Percentiles rank a stretch among this genome's conserved stretches.
These are phyloP conservation scores for Lepidonotus clava DNA, from an alignment of 2,888 invertebrate species.

Conservation along the genomic window DNA sequence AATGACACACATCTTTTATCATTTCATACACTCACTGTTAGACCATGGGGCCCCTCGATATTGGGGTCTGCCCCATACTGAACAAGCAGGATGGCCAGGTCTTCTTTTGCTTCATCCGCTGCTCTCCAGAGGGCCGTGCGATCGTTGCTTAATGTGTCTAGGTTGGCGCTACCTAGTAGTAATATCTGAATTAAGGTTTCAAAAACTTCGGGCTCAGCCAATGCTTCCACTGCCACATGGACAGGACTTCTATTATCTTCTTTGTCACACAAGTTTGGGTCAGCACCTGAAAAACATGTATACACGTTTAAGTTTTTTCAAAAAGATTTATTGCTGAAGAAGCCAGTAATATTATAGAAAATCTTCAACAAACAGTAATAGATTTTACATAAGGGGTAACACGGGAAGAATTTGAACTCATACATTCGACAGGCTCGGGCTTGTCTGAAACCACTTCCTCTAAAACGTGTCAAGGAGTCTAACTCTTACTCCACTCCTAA, in stretches of 20 bases:
- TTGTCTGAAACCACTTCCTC: too few species aligned
- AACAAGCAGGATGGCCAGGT: constrained; percentile 64
- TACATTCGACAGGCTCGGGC: too few species aligned
- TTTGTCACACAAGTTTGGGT: neutral
- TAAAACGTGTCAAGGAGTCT: too few species aligned
- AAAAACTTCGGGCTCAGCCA: neutral
- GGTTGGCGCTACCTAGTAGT: neutral
- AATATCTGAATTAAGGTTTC: neutral
- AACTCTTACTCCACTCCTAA: too few species aligned
- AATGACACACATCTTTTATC: neutral
- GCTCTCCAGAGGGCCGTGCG: constrained; percentile 52
- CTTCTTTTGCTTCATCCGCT: constrained; percentile 51
- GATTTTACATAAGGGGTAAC: too few species aligned
- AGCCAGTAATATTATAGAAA: too few species aligned
- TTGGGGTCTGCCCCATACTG: constrained; percentile 68
- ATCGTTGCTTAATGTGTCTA: neutral
- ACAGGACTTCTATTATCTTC: neutral
- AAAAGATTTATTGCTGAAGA: too few species aligned
- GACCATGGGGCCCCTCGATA: constrained; percentile 68
- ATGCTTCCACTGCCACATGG: constrained; percentile 12
- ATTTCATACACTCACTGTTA: constrained; percentile 60
- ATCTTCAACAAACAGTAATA: too few species aligned
- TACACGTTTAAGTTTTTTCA: too few species aligned
- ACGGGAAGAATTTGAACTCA: too few species aligned
- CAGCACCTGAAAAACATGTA: constrained; percentile 41